These are phyloP conservation scores for Callinectes sapidus DNA, from an alignment of 2,888 invertebrate species.

Conservation along the genomic window DNA sequence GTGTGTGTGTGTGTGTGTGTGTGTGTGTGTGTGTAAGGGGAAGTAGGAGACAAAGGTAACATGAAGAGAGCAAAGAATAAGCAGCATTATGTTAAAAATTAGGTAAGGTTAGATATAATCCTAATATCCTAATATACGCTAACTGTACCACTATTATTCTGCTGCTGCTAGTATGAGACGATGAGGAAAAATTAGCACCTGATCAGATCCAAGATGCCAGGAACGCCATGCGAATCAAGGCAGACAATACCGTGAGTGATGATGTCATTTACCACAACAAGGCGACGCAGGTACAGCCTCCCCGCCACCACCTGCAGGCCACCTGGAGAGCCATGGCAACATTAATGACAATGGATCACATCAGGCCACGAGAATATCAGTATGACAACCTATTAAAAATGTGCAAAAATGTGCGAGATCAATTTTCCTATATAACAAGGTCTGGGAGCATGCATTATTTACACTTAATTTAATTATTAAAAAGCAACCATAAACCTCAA, in stretches of 20 bases:
- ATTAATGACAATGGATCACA: background rate
- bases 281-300: background rate
- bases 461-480: too few species aligned
- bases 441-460: too few species aligned
- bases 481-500: too few species aligned
- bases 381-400: background rate
- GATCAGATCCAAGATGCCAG: background rate
- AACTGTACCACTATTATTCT: too few species aligned
- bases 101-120: background rate
- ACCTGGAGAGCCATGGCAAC: background rate
- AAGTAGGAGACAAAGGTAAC: background rate
- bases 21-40: background rate
- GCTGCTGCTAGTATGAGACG: background rate
- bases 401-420: background rate
- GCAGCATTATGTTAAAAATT: background rate
- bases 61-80: too few species aligned
- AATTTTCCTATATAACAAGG: background rate
- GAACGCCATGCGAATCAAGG: background rate
- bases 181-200: background rate
- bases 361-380: background rate
- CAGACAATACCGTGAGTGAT: background rate
- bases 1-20: too few species aligned
- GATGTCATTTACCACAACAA: background rate
- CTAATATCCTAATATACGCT: background rate
- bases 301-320: constrained; percentile 36